These are phyloP conservation scores for Ahaetulla prasina DNA, from an alignment of 2,113 vertebrate genomes.

Conservation along the genomic window DNA sequence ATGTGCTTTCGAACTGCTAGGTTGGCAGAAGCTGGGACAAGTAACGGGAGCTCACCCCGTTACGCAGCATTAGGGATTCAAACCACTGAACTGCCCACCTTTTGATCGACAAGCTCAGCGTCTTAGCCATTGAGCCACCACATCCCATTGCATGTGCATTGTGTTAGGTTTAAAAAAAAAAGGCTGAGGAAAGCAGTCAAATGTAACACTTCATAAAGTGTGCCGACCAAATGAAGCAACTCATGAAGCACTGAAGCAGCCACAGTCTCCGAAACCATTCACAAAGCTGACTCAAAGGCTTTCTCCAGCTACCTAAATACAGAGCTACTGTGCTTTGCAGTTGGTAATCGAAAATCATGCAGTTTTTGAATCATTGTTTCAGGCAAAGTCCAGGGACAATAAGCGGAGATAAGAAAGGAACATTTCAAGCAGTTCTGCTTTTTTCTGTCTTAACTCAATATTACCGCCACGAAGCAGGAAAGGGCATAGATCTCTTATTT, in stretches of 20 bases:
- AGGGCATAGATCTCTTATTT: background rate
- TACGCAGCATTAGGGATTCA: too few species aligned
- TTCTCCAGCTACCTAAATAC: background rate
- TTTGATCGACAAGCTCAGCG: too few species aligned
- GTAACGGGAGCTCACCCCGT: too few species aligned
- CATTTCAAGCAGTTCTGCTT: background rate
- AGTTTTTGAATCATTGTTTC: background rate
- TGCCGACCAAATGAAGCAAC: background rate
- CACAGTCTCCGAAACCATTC: background rate
- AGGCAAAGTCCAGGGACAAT: background rate
- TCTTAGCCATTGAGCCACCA: too few species aligned
- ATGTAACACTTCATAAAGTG: background rate
- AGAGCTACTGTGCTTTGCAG: background rate
- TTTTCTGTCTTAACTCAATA: background rate
- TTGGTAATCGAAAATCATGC: background rate
- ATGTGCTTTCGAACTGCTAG: too few species aligned
- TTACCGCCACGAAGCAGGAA: background rate
- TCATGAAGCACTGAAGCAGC: background rate
- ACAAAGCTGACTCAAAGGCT: background rate
- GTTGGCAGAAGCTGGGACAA: too few species aligned
- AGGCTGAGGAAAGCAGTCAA: background rate
- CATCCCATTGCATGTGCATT: too few species aligned
- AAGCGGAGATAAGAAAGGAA: background rate
- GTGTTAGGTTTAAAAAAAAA: background rate
- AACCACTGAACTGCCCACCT: too few species aligned